Percentiles rank a stretch among this genome's conserved stretches.
Conservation (phyloP, 2,888 invertebrate species). For the Pollenia amentaria region DNA sequence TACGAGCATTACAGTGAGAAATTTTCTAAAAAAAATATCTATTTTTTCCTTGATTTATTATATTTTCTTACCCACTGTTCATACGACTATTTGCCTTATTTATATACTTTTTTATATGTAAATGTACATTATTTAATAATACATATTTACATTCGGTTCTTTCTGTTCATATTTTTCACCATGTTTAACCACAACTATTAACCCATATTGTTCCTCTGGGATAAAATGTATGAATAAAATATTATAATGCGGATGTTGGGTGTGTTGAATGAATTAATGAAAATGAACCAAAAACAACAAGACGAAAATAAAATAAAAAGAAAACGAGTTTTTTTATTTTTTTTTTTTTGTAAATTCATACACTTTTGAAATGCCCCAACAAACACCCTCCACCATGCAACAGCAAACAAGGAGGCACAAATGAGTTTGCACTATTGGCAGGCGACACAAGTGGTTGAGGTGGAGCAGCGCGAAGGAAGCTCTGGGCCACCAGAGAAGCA, state of each 20-base stretch:
- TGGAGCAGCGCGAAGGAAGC: not conserved
- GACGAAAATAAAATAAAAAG: conserved; percentile 16
- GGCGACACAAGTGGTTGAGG: not conserved
- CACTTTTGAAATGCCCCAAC: conserved; percentile 22
- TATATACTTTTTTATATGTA: not conserved
- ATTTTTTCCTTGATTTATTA: not conserved
- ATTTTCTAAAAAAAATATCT: not conserved
- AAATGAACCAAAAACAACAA: conserved; percentile 45
- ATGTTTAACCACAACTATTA: conserved; percentile 74
- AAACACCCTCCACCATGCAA: not conserved
- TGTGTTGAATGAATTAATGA: conserved; percentile 69
- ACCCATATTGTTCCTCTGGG: conserved; percentile 74
- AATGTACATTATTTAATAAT: conserved; percentile 29
- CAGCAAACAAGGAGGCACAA: not conserved
- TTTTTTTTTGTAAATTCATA: conserved; percentile 1
- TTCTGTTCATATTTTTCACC: conserved; percentile 64
- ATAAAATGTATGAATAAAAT: conserved; percentile 71
- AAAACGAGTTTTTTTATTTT: not conserved
- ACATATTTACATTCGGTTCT: conserved; percentile 43
- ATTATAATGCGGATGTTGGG: conserved; percentile 74
- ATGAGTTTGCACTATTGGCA: not conserved
- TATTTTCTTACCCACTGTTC: conserved; percentile 6
- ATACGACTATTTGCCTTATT: conserved; percentile 24
- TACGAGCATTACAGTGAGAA: not conserved
- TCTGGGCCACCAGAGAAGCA: not conserved